Evolutionary conservation across 1,140 invertebrate species (phyloP), one percentile per base, ranked within the genome.

Genomic region (Macrobrachium nipponense): DNA sequence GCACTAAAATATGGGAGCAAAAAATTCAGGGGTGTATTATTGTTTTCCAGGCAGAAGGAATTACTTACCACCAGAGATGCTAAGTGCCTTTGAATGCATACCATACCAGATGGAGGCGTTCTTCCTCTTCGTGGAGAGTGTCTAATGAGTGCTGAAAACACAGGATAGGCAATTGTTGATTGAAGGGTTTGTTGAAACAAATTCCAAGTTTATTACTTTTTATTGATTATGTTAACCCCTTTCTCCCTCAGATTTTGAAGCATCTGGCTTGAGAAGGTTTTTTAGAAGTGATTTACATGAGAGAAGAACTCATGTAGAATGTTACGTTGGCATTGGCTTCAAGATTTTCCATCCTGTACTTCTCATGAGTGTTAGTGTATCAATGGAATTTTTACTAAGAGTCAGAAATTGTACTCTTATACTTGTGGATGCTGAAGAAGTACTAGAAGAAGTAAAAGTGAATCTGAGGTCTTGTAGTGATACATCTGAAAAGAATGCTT

Each of bases 271-370:
- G 62, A 59, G 14, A 44, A 59, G 44, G 18, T 83, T 83, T 73
- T n/a, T 83, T 70, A 76, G 36, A 17, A 66, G 72, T 64, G 60
- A n/a, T n/a, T 44, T 61, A 60, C 10, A 36, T 20, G 36, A 82
- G n/a, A 75, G 60, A 43, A 61, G 20, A 43, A 64, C 20, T 18
- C 51, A 44, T 14, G 27, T 5, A 20, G 81, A 76, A 17, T 83
- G 81, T n/a, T 61, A 43, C 27, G 75, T 43, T 75, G 81, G 81
- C 11, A 36, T 83, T 62, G 81, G 81, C 8, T 60, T 83, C n/a
- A 83, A 61, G 64, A 27, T 76, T 75, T 60, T 83, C 12, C 81
- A 83, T 83, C 81, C 81, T 64, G 59, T 83, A n/a, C 62, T 83
- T 64, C 7, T 83, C 7, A 64, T 64, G 27, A 75, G 36, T 36